These are phyloP conservation scores for Brachyalestes nurse DNA, from an alignment of 2,797 vertebrate genomes.

Conservation along the genomic window DNA sequence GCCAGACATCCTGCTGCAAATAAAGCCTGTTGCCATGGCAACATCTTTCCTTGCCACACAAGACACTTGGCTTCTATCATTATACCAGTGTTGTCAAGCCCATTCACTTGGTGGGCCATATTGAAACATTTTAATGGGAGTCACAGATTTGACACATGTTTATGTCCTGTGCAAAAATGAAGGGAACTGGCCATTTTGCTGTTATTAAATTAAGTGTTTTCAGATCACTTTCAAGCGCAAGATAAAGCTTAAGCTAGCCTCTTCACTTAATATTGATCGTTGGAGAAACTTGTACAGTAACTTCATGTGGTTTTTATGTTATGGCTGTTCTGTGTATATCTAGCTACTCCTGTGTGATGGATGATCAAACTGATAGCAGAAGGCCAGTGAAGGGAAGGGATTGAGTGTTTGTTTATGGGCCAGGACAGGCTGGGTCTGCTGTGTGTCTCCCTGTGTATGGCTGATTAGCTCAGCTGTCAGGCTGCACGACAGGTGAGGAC, in stretches of 20 bases:
- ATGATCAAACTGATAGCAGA: background rate
- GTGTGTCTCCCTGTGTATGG: slow-evolving; percentile 19
- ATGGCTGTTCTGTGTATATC: too few relatives aligned
- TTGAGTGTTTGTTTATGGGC: background rate
- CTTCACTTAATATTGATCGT: background rate
- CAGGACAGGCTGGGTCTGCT: slow-evolving; percentile 8
- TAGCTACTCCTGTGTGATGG: background rate
- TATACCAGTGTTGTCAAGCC: slow-evolving; percentile 25
- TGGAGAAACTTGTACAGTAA: too few relatives aligned
- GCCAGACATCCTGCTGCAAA: slow-evolving; percentile 36
- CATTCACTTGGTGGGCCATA: slow-evolving; percentile 18
- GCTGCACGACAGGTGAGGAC: slow-evolving; percentile 22
- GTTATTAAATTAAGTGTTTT: background rate
- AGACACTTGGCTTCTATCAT: slow-evolving; percentile 33
- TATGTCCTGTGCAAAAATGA: background rate
- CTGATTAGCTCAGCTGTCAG: slow-evolving; percentile 40
- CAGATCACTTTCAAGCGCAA: background rate
- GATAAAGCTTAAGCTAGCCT: background rate
- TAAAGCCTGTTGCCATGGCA: slow-evolving; percentile 49
- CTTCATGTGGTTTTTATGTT: too few relatives aligned
- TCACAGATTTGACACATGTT: background rate
- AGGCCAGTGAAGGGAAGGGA: background rate
- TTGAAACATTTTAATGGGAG: slow-evolving; percentile 2
- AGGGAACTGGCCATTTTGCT: background rate
- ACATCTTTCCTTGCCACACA: slow-evolving; percentile 18